Base-by-base conservation (phyloP, 2,888 invertebrate genomes). In the Mythimna lalbum region DNA sequence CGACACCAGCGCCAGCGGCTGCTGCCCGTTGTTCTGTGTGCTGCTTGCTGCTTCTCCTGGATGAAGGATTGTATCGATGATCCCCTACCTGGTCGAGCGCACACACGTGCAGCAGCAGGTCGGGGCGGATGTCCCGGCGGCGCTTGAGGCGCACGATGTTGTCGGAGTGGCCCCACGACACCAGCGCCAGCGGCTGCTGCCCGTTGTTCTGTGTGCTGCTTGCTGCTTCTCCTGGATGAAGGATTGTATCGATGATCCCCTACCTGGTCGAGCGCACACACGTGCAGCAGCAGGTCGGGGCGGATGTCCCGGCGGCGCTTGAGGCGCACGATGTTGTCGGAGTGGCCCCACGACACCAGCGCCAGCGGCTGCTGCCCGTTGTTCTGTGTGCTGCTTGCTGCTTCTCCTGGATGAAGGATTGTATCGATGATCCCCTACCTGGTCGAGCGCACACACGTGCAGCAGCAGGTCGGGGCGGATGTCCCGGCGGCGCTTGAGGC, bases 121-220 rank as follows among this genome's bases (percentile, higher is more conserved):
- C 27, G 27, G 27, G 27, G 2, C 27, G 27, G 27, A 27, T 3
- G 27, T 27, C 27, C 27, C 27, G 27, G 27, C 27, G 27, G 27
- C 27, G n/a, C n/a, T n/a, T n/a, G n/a, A n/a, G n/a, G n/a, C n/a
- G n/a, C 80, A 98, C 96, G 68, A 98, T 96, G 77, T 97, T 96
- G 93, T 98, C 98, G 17, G 97, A 96, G 89, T 97, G 97, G 21
- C 97, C 97, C 98, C 98, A 98, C 49, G 97, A 97, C 62, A 98
- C 95, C 63, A 98, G 94, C 79, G 97, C 98, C 66, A 97, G 84
- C 33, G 87, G 73, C 23, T 73, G 83, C 52, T 76, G 83, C 0
- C 66, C 69, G 47, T 59, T 63, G 47, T 19, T 62, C 47, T 65
- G 81, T 0, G 68, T 23, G 49, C 19, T 67, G 39, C 71, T 65